Base-by-base conservation (phyloP, 2,888 invertebrate species). In the Lumbricus terrestris region DNA sequence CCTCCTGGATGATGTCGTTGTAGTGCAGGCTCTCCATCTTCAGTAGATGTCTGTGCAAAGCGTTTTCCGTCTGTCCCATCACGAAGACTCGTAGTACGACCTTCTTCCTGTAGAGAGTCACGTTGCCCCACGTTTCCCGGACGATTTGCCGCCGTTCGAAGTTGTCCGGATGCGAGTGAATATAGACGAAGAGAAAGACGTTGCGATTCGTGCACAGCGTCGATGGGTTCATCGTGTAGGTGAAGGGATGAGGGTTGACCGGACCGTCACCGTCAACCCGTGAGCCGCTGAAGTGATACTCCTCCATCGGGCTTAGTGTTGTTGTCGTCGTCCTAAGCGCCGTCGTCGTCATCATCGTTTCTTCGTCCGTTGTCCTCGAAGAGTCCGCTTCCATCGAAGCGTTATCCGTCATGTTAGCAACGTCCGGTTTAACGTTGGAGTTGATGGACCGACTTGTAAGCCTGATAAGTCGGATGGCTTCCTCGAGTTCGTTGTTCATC, bases 1-100 rank as follows among this genome's bases (percentile, higher is more conserved):
- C 93, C 90, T 94, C 94, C 91, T 95, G 94, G 4, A 95, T 93
- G 38, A 95, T 93, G 91, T 95, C 95, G 3, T 93, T 92, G 92
- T 94, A 94, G 37, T 92, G 92, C 40, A 93, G 92, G 42, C 92
- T 92, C 91, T 95, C 95, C 90, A 94, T 92, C 42, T 92, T 90
- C 1, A 94, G 91, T 23, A 92, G 91, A 6, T 93, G 91, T 92
- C 94, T 94, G 1, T 93, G 91, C 33, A 88, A 90, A 8, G 85
- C 15, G 13, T 91, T 85, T 33, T 33, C 23, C 90, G 90, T 35
- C 23, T 83, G 82, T 11, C 69, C 38, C 34, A 82, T 82, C 11
- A 91, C 90, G 34, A 95, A 92, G 90, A 95, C 95, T n/a, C 94
- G 93, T 20, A 94, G 89, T 37, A 93, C 92, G 89, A 93, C 92